Conservation (phyloP, 2,113 vertebrate genomes). For the Etia nguti region DNA sequence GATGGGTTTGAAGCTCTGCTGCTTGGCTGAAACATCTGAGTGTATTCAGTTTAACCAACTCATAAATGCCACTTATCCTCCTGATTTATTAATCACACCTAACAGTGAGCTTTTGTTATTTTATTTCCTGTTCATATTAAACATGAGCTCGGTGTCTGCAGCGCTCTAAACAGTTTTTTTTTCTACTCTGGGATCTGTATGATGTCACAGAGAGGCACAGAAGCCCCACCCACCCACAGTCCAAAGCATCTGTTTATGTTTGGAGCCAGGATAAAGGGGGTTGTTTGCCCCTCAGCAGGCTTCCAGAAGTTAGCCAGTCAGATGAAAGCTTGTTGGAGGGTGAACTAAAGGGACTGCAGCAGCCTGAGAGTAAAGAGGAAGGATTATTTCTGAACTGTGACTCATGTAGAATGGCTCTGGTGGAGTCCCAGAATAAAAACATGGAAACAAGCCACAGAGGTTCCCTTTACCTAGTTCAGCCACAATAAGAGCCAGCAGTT, state of each 20-base stretch:
- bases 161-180: not conserved
- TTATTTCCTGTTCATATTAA: not conserved
- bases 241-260: not conserved
- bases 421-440: not conserved
- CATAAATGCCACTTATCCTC: not conserved
- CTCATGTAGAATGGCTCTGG: not conserved
- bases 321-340: not conserved
- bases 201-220: not conserved
- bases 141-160: fast-evolving
- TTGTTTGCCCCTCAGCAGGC: not conserved
- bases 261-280: not conserved
- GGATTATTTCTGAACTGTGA: not conserved
- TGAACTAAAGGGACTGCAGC: not conserved
- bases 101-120: fast-evolving
- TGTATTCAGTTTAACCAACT: no score
- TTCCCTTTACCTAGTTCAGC: not conserved
- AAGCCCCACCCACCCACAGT: not conserved
- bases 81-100: not conserved
- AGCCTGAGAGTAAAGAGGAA: not conserved
- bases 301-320: not conserved
- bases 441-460: not conserved
- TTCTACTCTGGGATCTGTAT: not conserved
- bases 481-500: not conserved
- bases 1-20: not conserved
- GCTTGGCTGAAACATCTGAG: not conserved